phyloP scores from a whole-genome alignment of 2,888 invertebrate species.

The Tiphia femorata region DNA sequence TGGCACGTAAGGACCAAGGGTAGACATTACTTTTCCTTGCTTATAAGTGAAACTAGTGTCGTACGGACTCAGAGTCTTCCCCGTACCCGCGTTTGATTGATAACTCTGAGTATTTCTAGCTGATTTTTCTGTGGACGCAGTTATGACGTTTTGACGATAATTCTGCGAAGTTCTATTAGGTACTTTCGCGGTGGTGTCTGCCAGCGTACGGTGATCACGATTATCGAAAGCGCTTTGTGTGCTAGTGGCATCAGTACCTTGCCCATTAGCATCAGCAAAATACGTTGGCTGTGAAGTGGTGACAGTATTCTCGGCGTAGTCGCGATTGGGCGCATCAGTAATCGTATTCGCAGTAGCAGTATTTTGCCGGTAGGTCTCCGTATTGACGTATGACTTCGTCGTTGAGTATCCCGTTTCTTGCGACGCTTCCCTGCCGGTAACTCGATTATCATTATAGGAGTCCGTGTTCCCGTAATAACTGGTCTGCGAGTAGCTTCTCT shows the following conservation, averaged over 20 bases:
- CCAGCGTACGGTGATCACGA: no score
- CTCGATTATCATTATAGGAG: conserved; percentile 15
- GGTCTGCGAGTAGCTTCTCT: background rate
- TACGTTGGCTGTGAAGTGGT: no score
- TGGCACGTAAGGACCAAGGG: conserved; percentile 61
- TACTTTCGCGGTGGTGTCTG: conserved; percentile 32
- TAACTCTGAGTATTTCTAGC: conserved; percentile 32
- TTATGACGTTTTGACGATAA: conserved; percentile 50
- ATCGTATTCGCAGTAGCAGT: background rate
- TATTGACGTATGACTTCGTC: conserved; percentile 27
- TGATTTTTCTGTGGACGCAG: conserved; percentile 57
- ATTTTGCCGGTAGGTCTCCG: conserved; percentile 35
- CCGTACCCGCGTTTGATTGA: conserved; percentile 32
- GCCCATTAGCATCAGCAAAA: no score
- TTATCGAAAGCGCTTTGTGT: no score
- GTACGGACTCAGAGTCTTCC: conserved; percentile 55
- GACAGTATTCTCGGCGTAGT: background rate
- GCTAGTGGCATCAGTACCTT: no score
- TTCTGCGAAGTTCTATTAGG: conserved; percentile 37
- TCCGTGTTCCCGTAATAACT: conserved; percentile 30
- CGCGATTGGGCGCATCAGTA: background rate
- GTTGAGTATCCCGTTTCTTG: conserved; percentile 6
- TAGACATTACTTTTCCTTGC: conserved; percentile 59
- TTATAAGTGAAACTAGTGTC: conserved; percentile 60
- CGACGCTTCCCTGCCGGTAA: background rate